These are phyloP conservation scores for Polyommatus icarus DNA, from an alignment of 2,888 invertebrate genomes.

Conservation along the genomic window DNA sequence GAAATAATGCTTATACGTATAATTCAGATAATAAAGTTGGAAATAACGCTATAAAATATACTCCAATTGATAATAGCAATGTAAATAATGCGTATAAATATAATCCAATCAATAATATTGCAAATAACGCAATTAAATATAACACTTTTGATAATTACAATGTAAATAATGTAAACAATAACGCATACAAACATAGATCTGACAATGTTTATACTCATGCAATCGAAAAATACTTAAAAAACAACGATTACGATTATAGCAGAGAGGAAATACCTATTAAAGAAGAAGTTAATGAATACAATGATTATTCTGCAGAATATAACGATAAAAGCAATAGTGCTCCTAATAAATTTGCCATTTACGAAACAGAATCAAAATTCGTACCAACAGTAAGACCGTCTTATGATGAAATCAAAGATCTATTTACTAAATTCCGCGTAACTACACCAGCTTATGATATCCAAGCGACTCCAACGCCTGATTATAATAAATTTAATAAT, in stretches of 20 bases:
- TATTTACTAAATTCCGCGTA: conserved; percentile 50
- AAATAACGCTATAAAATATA: conserved; percentile 6
- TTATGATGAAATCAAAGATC: conserved; percentile 54
- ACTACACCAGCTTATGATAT: conserved; percentile 39
- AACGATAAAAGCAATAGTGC: conserved; percentile 52
- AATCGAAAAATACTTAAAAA: conserved; percentile 34
- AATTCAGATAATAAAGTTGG: background rate
- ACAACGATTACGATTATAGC: conserved; percentile 35
- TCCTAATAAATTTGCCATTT: conserved; percentile 42
- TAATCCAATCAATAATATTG: conserved; percentile 23
- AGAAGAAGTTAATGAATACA: conserved; percentile 57
- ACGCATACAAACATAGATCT: conserved; percentile 35
- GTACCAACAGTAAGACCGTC: conserved; percentile 44
- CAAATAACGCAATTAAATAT: conserved; percentile 31
- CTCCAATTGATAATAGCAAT: conserved; percentile 19
- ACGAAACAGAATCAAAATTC: conserved; percentile 31
- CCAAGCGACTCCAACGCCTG: conserved; percentile 45
- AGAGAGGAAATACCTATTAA: conserved; percentile 42
- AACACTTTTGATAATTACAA: conserved; percentile 16
- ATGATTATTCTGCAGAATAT: conserved; percentile 54
- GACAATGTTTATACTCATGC: conserved; percentile 24
- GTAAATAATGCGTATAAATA: conserved; percentile 15
- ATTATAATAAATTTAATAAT: conserved; percentile 41
- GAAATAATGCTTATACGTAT: background rate
- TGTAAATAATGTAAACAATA: conserved; percentile 6